A percentile compares a stretch with the other conserved stretches of the same genome.
These are phyloP conservation scores for Periparus ater DNA, from an alignment of 2,797 vertebrate species.

Conservation along the genomic window DNA sequence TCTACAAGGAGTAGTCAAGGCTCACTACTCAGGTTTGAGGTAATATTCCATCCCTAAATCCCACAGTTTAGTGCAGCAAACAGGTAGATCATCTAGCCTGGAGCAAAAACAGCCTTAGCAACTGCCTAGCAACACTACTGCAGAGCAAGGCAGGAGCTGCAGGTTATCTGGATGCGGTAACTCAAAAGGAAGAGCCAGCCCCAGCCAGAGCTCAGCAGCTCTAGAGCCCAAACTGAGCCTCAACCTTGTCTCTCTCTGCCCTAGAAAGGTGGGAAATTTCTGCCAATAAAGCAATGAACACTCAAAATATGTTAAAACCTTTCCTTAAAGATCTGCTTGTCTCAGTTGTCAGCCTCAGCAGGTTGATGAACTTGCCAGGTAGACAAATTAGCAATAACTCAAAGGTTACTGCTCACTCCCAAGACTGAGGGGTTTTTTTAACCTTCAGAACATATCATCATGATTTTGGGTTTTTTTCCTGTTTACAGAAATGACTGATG, in stretches of 20 bases:
- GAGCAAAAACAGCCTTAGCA: constrained; percentile 41
- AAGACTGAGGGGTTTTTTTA: not conserved
- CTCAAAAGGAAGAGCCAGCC: not conserved
- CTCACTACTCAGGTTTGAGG: not conserved
- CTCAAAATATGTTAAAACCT: not conserved
- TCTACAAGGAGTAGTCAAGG: not conserved
- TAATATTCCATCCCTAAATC: not conserved
- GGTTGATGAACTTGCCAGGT: not conserved
- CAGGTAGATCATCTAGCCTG: not conserved
- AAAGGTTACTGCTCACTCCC: not conserved
- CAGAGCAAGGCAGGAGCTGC: not conserved
- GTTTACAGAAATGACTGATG: not conserved
- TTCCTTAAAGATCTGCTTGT: not conserved
- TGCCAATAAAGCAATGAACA: not conserved
- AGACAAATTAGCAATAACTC: not conserved
- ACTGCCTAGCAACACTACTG: constrained; percentile 30
- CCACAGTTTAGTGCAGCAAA: not conserved
- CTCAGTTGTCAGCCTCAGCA: not conserved
- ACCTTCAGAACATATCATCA: not conserved
- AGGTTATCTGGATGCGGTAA: not conserved
- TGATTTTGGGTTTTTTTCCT: not conserved
- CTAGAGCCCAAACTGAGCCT: not conserved
- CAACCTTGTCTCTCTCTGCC: not conserved
- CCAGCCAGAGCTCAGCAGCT: not conserved
- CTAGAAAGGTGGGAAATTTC: not conserved